phyloP scores from a whole-genome alignment of 2,797 vertebrate genomes.

The Myotis findleyi region DNA sequence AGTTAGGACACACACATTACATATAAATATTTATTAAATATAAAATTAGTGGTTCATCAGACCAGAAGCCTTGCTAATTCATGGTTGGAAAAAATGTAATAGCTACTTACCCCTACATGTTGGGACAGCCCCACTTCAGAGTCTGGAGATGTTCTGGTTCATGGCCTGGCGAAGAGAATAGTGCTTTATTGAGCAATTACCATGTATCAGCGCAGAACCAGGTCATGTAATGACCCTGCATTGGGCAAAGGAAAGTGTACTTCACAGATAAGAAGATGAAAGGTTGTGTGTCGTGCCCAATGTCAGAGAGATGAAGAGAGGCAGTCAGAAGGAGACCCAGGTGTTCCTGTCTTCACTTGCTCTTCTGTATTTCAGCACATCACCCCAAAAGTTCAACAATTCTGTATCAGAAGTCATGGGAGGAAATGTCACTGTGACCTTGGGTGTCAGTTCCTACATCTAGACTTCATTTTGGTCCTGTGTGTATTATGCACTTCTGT shows the following conservation, averaged over 20 bases:
- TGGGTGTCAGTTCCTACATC: background rate
- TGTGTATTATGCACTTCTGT: background rate
- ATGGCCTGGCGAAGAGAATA: background rate
- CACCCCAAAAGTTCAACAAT: background rate
- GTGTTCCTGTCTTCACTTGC: background rate
- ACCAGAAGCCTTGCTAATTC: conserved; percentile 62
- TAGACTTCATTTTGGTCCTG: background rate
- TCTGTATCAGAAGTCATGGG: background rate
- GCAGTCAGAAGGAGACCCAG: background rate
- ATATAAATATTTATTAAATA: conserved; percentile 56
- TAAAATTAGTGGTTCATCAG: conserved; percentile 8
- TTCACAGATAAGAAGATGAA: background rate
- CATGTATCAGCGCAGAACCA: background rate
- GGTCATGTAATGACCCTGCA: background rate
- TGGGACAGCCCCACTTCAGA: background rate
- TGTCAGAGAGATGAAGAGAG: background rate
- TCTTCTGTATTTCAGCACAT: background rate
- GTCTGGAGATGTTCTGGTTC: background rate
- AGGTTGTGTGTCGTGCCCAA: background rate
- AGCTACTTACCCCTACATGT: conserved; percentile 9
- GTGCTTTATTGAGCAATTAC: conserved; percentile 33
- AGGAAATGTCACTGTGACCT: background rate
- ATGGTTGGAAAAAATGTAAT: conserved; percentile 56
- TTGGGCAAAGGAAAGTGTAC: conserved; percentile 4
- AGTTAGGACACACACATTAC: conserved; percentile 43